A percentile compares a stretch with the other conserved stretches of the same genome.
These are phyloP conservation scores for Penaeus chinensis DNA, from an alignment of 1,140 invertebrate species.

Conservation along the genomic window DNA sequence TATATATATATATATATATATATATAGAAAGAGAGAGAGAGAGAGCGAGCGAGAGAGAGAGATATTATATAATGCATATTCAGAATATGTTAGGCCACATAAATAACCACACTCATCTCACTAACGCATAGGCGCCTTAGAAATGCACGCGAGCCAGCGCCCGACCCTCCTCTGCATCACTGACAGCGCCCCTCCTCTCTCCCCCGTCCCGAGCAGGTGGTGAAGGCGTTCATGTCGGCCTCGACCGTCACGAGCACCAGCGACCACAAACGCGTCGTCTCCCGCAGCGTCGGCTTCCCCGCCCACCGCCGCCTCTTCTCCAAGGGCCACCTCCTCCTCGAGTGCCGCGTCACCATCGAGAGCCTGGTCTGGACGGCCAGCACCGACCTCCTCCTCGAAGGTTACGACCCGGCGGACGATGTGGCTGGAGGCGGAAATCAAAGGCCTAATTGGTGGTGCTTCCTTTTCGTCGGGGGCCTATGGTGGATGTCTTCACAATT, in stretches of 20 bases:
- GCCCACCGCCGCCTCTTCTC: slow-evolving; percentile 15
- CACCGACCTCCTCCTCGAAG: slow-evolving; percentile 25
- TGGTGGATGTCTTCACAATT: no score
- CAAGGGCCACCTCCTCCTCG: slow-evolving; percentile 30
- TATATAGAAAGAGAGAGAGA: no score
- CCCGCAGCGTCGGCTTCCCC: slow-evolving; percentile 27
- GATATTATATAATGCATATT: no score
- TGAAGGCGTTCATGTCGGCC: slow-evolving; percentile 29
- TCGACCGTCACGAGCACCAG: not conserved
- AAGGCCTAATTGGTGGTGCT: not conserved
- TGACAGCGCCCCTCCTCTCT: no score
- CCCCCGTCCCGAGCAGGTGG: not conserved
- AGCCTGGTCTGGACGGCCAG: slow-evolving; percentile 25
- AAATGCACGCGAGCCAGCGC: no score
- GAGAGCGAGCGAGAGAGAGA: no score
- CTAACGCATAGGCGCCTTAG: no score
- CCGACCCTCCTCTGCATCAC: no score
- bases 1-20: no score
- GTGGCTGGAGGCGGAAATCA: not conserved
- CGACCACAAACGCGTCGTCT: slow-evolving; percentile 16
- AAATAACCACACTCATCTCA: no score
- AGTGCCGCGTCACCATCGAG: slow-evolving; percentile 39
- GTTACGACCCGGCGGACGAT: not conserved
- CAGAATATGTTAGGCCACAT: no score
- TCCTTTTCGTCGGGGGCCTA: no score